Evolutionary conservation across 2,888 invertebrate species (phyloP), one percentile per base, ranked within the genome.

Genomic region (Melieria omissa): DNA sequence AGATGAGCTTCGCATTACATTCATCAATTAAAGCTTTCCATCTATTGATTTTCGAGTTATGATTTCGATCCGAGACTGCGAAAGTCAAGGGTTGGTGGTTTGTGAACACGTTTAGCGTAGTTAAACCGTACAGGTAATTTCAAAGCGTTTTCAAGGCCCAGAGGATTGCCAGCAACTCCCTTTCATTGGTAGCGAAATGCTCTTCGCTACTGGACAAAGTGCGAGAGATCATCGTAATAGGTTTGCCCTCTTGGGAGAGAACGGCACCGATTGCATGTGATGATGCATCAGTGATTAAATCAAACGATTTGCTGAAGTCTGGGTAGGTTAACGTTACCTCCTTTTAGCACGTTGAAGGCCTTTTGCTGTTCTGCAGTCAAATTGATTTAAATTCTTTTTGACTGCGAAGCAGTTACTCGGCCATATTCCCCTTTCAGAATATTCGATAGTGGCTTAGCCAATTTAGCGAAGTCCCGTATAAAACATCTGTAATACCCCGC

Each of bases 381-480:
- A 52, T 64, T 52, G 8, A 64, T 64, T 64, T 52, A 12, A 41
- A 64, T 64, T 64, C 41, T 64, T 64, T 64, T 64, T 5, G 64
- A 64, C 52, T 52, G 52, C n/a, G 64, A 42, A 4, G 52, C 47
- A 49, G 49, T 49, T 16, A 29, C 63, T 63, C 63, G 63, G 12
- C 63, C 49, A 12, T 63, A 49, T 49, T 52, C 42, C 4, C 64
- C 52, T n/a, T 49, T 64, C 52, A 64, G 10, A 8, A 52, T 64
- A 10, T 41, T 64, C 16, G 64, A 64, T 7, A 64, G 52, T 41
- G 52, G 52, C 41, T 64, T 52, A 10, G 52, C 52, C 52, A 64
- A 49, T 52, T 52, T 64, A 9, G 54, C 42, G 42, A 64, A 64
- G 8, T 64, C 42, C 8, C n/a, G 47, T 42, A 52, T 64, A 12